Conservation (phyloP, 1,140 invertebrate species). For the Bombus terrestris region DNA sequence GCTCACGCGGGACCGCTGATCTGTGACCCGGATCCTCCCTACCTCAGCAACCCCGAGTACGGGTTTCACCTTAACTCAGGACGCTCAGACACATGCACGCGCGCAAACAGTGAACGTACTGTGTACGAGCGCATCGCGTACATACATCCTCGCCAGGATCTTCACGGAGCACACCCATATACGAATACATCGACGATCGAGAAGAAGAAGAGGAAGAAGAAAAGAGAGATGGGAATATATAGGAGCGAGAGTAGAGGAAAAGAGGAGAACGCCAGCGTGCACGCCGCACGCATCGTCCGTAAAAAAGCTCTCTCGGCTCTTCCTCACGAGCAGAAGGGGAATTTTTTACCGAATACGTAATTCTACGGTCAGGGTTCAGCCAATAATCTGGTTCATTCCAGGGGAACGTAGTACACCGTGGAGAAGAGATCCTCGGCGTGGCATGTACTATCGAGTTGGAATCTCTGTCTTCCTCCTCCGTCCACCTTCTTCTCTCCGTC, state of each 20-base stretch:
- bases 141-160: slow-evolving; percentile 40
- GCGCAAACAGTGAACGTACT: slow-evolving; percentile 17
- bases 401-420: slow-evolving; percentile 47
- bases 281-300: slow-evolving; percentile 53
- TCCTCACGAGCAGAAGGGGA: slow-evolving; percentile 47
- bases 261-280: slow-evolving; percentile 36
- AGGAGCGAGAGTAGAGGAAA: background rate
- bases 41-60: slow-evolving; percentile 72
- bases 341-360: slow-evolving; percentile 77
- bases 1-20: slow-evolving; percentile 79
- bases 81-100: slow-evolving; percentile 58
- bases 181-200: slow-evolving; percentile 14
- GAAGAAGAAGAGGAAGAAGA: background rate
- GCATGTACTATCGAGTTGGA: slow-evolving; percentile 60
- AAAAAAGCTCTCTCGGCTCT: slow-evolving; percentile 52
- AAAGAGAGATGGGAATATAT: background rate
- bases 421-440: slow-evolving; percentile 36
- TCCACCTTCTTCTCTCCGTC: slow-evolving; percentile 21
- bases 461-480: slow-evolving; percentile 51
- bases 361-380: slow-evolving; percentile 76
- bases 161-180: slow-evolving; percentile 30
- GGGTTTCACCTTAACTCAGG: slow-evolving; percentile 65
- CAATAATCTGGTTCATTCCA: slow-evolving; percentile 78
- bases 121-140: background rate
- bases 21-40: slow-evolving; percentile 83